Conservation (phyloP, 2,113 vertebrate species). For the Caretta caretta region DNA sequence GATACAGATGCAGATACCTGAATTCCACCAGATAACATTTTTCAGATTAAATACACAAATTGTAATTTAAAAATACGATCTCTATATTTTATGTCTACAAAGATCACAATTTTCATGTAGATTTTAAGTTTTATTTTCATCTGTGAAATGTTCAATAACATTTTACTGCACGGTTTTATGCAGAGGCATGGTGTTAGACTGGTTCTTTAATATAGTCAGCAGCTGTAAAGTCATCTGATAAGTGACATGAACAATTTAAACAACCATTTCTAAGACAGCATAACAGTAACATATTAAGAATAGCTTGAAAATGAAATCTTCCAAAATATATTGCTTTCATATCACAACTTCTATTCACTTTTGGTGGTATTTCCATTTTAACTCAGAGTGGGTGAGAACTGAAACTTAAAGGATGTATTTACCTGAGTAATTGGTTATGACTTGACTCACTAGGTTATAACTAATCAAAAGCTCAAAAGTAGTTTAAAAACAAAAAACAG, state of each 20-base stretch:
- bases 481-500: not conserved
- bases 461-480: not conserved
- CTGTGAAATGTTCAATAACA: not conserved
- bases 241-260: not conserved
- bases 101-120: not conserved
- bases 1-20: fast-evolving
- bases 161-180: not conserved
- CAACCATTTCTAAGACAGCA: not conserved
- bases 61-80: not conserved
- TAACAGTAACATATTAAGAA: fast-evolving
- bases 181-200: not conserved
- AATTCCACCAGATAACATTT: not conserved
- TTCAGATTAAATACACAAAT: not conserved
- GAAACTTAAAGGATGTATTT: not conserved
- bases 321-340: fast-evolving
- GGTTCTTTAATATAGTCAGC: not conserved
- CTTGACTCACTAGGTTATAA: not conserved
- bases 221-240: not conserved
- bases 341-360: not conserved
- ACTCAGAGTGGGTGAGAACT: not conserved
- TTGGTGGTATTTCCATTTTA: not conserved
- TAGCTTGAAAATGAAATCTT: not conserved
- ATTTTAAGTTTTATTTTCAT: not conserved
- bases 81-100: slow-evolving; percentile 5
- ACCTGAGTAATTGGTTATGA: not conserved